Percentiles rank a stretch among this genome's conserved stretches.
Conservation (phyloP, 2,797 vertebrate species). For the Rhinichthys osculus region DNA sequence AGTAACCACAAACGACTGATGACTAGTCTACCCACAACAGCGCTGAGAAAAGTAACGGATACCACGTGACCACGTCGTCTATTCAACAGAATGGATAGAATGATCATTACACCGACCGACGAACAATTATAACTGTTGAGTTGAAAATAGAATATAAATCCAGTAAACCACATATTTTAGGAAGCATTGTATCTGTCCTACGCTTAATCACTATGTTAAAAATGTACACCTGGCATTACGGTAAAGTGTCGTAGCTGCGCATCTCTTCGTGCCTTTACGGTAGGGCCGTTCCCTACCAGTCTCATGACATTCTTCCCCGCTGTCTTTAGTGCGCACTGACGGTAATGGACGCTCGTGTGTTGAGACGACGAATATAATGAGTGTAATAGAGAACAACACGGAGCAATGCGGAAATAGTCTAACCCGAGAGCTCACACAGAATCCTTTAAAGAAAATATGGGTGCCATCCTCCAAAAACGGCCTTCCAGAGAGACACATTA, state of each 20-base stretch:
- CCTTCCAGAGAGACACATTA: conserved; percentile 85
- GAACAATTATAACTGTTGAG: not conserved
- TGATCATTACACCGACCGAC: not conserved
- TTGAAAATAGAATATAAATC: not conserved
- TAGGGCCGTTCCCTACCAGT: not conserved
- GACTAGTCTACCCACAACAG: not conserved
- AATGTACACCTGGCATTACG: not conserved
- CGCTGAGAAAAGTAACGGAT: not conserved
- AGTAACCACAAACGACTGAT: not conserved
- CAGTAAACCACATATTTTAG: not conserved
- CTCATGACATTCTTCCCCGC: conserved; percentile 12
- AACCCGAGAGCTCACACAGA: conserved; percentile 89
- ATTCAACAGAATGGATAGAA: not conserved
- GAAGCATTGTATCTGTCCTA: too few species aligned
- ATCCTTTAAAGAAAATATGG: conserved; percentile 94
- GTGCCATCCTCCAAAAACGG: conserved; percentile 92
- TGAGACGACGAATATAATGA: conserved; percentile 19
- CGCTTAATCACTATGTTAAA: not conserved
- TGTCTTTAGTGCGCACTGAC: not conserved
- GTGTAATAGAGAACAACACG: conserved; percentile 67
- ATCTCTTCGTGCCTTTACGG: conserved; percentile 55
- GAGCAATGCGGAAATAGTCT: conserved; percentile 60
- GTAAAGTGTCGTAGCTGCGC: conserved; percentile 3
- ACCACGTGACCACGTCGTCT: not conserved
- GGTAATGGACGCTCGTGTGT: not conserved